Evolutionary conservation across 2,113 vertebrate genomes (phyloP), one percentile per base, ranked within the genome.

Genomic region (Melierax canorus): DNA sequence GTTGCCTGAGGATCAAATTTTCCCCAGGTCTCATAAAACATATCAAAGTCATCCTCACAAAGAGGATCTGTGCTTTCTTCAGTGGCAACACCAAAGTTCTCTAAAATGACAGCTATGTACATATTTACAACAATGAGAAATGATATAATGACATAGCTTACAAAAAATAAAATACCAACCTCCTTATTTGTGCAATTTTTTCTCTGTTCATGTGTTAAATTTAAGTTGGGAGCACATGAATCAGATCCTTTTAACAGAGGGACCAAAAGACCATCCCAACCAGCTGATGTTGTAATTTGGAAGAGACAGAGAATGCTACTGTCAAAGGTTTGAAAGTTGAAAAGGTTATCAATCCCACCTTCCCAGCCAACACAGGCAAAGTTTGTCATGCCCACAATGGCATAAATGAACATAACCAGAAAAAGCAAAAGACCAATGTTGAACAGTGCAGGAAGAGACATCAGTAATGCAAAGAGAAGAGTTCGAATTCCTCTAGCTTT

Each of bases 121-220:
- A 99, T 99, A 90, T 99, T 99, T 41, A 99, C 99, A 29, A 99
- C 99, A 21, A 99, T 99, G 78, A 99, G 99, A 72, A 99, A 99
- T 0, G 99, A 99, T 87, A 99, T 99, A 56, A 99, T 99, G 72
- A 99, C 98, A 90, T 99, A 99, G 74, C 99, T 99, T 51, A 99
- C 99, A 36, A 99, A 99, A 97, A 99, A 99, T 2, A 98, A 79
- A 36, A 99, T 99, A 71, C 99, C 99, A 77, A 99, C 69, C 0
- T 91, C 86, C 1, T 92, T 97, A 91, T 97, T 98, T 34, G 98
- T 94, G 24, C 98, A 99, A 91, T 95, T 98, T 9, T 93, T 97
- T 36, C 92, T 96, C 27, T 78, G 34, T 9, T 15, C 34, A 8
- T 2, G 12, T 23, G 39, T 71, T 71, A 43, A 22, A 81, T 75